Evolutionary conservation across 2,888 invertebrate species (phyloP), one percentile per base, ranked within the genome.

Genomic region (Sarcophaga carnaria): DNA sequence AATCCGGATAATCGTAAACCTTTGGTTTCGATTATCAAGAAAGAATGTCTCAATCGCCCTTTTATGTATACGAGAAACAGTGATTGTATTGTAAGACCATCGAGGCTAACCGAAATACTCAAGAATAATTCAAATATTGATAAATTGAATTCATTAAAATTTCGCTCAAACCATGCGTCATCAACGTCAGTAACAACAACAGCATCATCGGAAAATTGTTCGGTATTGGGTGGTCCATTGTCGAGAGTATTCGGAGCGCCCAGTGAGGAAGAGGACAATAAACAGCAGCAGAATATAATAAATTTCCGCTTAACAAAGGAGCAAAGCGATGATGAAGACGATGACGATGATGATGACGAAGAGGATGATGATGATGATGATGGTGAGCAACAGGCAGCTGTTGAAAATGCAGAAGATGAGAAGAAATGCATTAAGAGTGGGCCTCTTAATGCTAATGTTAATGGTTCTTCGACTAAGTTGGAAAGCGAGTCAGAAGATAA

Each of bases 1-100:
- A 95, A 95, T 92, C 94, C 95, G 83, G 94, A 95, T 91, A 95
- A 94, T 88, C 95, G 95, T 91, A 94, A 94, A 77, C 95, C 95
- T 66, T 93, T 95, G 79, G 94, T 95, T 78, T 95, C 95, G 75
- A 95, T 95, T 77, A 95, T 95, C 89, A 95, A 95, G 92, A 95
- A 95, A 92, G 95, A 95, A 88, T 95, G 95, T 85, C 92, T 94
- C 78, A 93, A 95, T 76, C 94, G 95, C 89, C 94, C 94, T 89
- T 93, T 94, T n/a, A 94, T 94, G 89, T 95, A 95, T 90, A 94
- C 95, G 54, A 88, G 91, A n/a, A 94, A 94, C 88, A 95, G 95
- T 88, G 95, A 94, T 89, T 95, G 95, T 89, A 95, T 95, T 89
- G 94, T 95, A 4, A 95, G 95, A 89, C 95, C 95, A 80, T 95